Evolutionary conservation across 2,113 vertebrate species (phyloP).

Genomic region (Fulica atra): DNA sequence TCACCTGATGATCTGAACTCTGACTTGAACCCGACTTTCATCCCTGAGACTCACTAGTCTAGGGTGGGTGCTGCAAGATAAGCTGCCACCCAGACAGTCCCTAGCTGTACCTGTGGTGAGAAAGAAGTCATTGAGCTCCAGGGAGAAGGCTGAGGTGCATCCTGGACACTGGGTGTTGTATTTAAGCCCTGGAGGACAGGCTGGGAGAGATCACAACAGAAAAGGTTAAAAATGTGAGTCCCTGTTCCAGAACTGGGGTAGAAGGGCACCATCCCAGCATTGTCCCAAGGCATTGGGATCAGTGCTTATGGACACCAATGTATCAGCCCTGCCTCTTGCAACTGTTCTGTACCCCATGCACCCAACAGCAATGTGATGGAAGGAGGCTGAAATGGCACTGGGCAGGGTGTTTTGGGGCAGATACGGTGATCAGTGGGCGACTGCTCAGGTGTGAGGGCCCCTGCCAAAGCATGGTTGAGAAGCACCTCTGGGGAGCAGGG

Average conservation of each 20-base stretch:
- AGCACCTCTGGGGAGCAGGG: neutral
- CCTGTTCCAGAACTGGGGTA: neutral
- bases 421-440: fast-evolving
- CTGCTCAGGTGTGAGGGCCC: neutral
- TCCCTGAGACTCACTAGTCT: neutral
- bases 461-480: neutral
- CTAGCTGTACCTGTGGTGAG: neutral
- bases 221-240: neutral
- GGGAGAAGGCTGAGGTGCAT: neutral
- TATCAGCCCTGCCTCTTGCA: neutral
- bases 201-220: neutral
- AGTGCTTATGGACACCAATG: neutral
- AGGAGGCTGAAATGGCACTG: neutral
- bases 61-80: neutral
- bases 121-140: neutral
- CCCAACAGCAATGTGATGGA: neutral
- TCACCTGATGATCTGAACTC: neutral
- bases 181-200: neutral
- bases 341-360: neutral
- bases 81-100: neutral
- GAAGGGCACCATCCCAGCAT: neutral
- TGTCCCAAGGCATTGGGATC: neutral
- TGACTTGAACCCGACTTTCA: neutral
- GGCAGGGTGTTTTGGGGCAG: neutral
- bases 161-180: neutral